These are phyloP conservation scores for Caenorhabditis zanzibari DNA, from an alignment of 2,888 invertebrate genomes.

Conservation along the genomic window DNA sequence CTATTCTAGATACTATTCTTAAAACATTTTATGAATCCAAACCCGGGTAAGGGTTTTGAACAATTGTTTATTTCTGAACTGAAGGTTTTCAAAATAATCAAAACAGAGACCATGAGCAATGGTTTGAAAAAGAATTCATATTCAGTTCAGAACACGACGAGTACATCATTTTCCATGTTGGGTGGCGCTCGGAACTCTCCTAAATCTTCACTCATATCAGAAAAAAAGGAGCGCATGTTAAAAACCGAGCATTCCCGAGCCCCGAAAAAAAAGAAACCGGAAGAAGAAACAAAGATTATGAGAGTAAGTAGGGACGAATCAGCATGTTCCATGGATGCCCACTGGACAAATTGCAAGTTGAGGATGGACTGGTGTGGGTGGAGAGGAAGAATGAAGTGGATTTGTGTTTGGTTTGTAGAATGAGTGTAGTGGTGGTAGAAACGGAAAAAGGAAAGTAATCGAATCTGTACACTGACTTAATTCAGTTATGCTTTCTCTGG, in stretches of 20 bases:
- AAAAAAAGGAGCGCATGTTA: conserved; percentile 42
- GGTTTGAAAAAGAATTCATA: too few species aligned
- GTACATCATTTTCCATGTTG: conserved; percentile 36
- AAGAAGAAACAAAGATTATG: conserved; percentile 57
- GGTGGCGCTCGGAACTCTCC: conserved; percentile 25
- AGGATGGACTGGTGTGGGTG: conserved; percentile 18
- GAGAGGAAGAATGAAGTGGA: conserved; percentile 51
- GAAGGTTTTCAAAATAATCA: too few species aligned
- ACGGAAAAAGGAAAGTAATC: conserved; percentile 61
- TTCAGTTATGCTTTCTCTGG: conserved; percentile 46
- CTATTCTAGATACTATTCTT: too few species aligned
- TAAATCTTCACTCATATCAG: conserved; percentile 33
- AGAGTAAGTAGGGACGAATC: conserved; percentile 49
- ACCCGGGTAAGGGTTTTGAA: too few species aligned
- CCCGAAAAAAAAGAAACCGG: conserved; percentile 19
- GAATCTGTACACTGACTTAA: conserved; percentile 64
- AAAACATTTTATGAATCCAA: too few species aligned
- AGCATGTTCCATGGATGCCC: conserved; percentile 37
- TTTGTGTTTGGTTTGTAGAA: conserved; percentile 57
- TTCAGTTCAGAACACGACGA: neutral
- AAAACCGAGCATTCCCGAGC: conserved; percentile 4
- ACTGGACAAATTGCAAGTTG: conserved; percentile 43
- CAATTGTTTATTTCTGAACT: too few species aligned
- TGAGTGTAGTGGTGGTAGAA: conserved; percentile 10
- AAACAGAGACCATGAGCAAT: too few species aligned